Conservation (phyloP, 1,140 invertebrate genomes). For the Latrodectus geometricus region DNA sequence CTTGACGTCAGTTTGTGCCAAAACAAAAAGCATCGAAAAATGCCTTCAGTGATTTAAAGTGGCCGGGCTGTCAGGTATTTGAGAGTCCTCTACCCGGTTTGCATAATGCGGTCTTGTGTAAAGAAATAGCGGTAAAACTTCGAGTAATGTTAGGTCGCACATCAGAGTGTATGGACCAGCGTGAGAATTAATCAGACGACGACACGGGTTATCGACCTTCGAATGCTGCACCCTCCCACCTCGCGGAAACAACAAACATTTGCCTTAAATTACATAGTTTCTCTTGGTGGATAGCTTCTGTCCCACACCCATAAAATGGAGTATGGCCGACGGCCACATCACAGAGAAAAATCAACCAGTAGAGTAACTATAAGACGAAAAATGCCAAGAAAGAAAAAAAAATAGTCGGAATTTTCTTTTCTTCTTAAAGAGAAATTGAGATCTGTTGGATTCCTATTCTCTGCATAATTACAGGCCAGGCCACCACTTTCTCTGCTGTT, state of each 20-base stretch:
- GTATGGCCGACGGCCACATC: conserved; percentile 5
- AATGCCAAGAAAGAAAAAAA: conserved; percentile 5
- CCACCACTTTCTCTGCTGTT: conserved; percentile 28
- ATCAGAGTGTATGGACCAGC: background rate
- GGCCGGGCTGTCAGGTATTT: too few species aligned
- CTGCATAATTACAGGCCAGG: conserved; percentile 48
- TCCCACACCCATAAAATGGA: conserved; percentile 37
- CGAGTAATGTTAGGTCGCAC: background rate
- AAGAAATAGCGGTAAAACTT: background rate
- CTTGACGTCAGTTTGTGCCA: too few species aligned
- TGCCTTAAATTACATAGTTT: conserved; percentile 49
- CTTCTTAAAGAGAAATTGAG: conserved; percentile 25
- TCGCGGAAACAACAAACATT: conserved; percentile 46
- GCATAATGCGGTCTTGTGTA: background rate
- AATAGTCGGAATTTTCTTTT: conserved; percentile 9
- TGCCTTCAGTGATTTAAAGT: too few species aligned
- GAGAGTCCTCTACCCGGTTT: too few species aligned
- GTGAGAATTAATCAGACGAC: conserved; percentile 45
- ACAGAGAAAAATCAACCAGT: conserved; percentile 16
- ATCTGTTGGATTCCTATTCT: conserved; percentile 20
- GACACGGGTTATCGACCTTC: conserved; percentile 40
- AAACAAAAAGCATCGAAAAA: too few species aligned
- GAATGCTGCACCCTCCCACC: conserved; percentile 3
- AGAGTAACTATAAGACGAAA: conserved; percentile 3
- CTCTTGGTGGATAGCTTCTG: conserved; percentile 17